These are phyloP conservation scores for Atrichornis clamosus DNA, from an alignment of 2,113 vertebrate genomes.

Conservation along the genomic window DNA sequence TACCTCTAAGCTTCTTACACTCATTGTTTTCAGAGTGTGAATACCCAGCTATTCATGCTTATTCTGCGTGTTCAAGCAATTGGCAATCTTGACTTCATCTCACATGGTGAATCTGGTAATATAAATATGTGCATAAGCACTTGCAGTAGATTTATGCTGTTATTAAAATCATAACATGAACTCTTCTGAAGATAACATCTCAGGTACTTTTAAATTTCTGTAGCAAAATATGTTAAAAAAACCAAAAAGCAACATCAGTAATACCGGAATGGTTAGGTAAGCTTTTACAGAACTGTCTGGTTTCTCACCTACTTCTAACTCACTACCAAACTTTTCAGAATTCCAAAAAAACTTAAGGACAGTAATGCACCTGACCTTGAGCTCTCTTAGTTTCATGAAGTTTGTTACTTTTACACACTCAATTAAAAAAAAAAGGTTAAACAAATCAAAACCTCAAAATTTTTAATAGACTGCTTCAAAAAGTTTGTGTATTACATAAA, in stretches of 20 bases:
- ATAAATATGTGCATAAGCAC: neutral
- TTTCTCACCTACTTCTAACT: neutral
- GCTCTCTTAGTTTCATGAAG: neutral
- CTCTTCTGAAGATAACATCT: neutral
- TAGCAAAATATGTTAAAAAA: neutral
- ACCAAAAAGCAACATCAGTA: neutral
- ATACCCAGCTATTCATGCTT: neutral
- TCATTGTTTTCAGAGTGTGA: neutral
- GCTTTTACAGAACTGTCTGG: neutral
- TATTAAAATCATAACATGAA: neutral
- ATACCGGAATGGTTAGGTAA: neutral
- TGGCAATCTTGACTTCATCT: neutral
- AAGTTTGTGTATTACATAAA: neutral
- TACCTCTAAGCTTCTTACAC: neutral
- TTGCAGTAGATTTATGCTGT: neutral
- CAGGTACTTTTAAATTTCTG: neutral
- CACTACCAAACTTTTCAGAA: neutral
- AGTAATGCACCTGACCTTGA: neutral
- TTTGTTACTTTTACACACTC: neutral
- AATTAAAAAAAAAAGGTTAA: neutral
- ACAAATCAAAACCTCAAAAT: neutral
- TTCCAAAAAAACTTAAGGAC: neutral
- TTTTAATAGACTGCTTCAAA: neutral
- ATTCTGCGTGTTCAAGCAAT: neutral
- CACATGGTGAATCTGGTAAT: neutral